These are phyloP conservation scores for Sinonovacula constricta DNA, from an alignment of 1,140 invertebrate genomes.

Conservation along the genomic window DNA sequence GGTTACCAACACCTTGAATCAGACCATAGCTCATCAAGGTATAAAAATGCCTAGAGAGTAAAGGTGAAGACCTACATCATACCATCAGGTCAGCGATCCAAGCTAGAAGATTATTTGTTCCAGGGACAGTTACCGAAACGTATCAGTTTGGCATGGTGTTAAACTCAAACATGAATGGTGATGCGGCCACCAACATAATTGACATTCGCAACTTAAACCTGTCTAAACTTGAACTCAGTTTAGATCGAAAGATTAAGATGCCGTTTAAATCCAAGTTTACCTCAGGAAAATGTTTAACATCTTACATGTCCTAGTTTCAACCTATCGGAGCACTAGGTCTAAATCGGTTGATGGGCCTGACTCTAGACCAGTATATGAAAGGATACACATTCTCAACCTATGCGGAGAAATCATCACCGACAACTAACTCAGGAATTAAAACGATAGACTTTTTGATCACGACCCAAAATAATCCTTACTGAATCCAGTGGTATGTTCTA, in stretches of 20 bases:
- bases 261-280: not conserved
- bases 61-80: constrained; percentile 15
- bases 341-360: not conserved
- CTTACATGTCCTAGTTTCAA: constrained; percentile 6
- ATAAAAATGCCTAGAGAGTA: not conserved
- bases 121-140: no score
- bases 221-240: not conserved
- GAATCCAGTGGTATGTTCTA: no score
- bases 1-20: constrained; percentile 4
- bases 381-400: constrained; percentile 7
- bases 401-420: no score
- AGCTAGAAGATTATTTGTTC: constrained; percentile 12
- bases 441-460: no score
- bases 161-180: not conserved
- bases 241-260: not conserved
- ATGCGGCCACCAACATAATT: not conserved
- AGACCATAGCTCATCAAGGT: not conserved
- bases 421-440: no score
- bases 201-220: constrained; percentile 1
- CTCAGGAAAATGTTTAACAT: not conserved
- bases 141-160: not conserved
- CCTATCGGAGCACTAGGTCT: not conserved
- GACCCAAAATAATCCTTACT: no score
- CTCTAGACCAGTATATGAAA: not conserved
- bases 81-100: no score